Conservation (phyloP, 2,113 vertebrate genomes). For the Isichthys henryi region DNA sequence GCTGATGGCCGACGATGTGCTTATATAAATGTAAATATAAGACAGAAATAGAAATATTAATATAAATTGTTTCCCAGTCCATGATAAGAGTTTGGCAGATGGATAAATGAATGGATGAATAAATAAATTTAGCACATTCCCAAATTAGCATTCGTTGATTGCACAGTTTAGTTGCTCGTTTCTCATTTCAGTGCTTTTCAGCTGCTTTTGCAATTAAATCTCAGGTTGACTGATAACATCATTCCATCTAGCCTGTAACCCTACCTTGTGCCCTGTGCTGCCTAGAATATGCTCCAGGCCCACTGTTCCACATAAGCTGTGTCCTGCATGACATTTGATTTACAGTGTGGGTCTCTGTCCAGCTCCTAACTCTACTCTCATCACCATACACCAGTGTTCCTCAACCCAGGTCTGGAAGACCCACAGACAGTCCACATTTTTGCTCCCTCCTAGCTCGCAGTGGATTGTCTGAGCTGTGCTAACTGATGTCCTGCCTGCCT, state of each 20-base stretch:
- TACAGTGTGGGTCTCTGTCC: neutral
- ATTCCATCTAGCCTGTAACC: neutral
- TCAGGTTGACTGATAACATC: neutral
- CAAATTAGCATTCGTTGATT: neutral
- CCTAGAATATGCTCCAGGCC: neutral
- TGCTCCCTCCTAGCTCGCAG: neutral
- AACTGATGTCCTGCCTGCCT: neutral
- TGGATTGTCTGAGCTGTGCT: neutral
- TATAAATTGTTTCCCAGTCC: neutral
- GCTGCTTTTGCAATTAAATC: neutral
- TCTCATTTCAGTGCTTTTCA: neutral
- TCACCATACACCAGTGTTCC: neutral
- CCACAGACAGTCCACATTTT: neutral
- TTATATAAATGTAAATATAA: neutral
- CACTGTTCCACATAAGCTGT: neutral
- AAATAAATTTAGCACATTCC: neutral
- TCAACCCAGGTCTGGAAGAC: neutral
- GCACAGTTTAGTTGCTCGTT: neutral
- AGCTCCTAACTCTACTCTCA: neutral
- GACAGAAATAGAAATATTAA: neutral
- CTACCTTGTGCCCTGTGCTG: neutral
- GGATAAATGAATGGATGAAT: neutral
- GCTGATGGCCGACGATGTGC: neutral
- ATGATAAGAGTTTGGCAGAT: neutral
- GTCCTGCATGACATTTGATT: neutral